Evolutionary conservation across 2,113 vertebrate species (phyloP).

Genomic region (Sakesphorus luctuosus): DNA sequence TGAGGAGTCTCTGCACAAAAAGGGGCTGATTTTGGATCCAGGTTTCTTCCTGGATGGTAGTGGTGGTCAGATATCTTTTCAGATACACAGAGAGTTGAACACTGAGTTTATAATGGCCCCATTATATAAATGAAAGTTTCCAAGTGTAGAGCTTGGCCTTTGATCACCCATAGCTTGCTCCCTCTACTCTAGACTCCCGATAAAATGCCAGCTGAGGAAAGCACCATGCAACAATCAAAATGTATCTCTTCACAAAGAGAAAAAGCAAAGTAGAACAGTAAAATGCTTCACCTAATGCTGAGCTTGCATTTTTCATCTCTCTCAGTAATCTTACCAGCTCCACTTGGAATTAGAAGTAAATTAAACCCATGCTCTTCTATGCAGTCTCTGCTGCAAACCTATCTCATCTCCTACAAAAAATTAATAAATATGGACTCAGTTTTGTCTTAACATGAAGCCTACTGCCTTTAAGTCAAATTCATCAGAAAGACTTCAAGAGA

Average conservation of each 20-base stretch:
- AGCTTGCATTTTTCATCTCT: background rate
- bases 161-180: background rate
- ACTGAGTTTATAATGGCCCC: background rate
- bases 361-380: background rate
- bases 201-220: background rate
- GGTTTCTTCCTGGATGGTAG: background rate
- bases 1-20: background rate
- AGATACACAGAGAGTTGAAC: background rate
- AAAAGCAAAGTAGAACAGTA: background rate
- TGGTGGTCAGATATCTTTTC: background rate
- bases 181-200: background rate
- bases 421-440: background rate
- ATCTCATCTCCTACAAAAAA: background rate
- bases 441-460: background rate
- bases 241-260: background rate
- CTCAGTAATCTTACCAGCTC: background rate
- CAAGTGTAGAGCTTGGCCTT: background rate
- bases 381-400: background rate
- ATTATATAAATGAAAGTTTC: background rate
- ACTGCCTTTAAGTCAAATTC: background rate
- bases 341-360: background rate
- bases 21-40: background rate
- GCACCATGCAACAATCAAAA: background rate
- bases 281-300: background rate
- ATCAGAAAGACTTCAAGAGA: background rate